Base-by-base conservation (phyloP, 2,888 invertebrate species). In the Tipula lateralis region DNA sequence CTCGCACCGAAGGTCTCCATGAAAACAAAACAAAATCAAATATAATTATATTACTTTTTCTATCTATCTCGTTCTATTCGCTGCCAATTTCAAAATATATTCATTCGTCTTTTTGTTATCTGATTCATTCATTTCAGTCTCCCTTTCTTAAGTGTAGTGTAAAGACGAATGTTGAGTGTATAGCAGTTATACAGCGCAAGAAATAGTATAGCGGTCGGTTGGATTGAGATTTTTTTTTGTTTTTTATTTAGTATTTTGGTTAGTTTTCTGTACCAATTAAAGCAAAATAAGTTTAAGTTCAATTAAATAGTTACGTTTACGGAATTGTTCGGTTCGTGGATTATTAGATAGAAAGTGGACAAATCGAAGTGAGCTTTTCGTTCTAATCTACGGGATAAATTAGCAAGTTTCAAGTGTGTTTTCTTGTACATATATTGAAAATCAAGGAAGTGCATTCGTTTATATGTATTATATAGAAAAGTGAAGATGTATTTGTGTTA, bases 401-500 rank as follows among this genome's bases (percentile, higher is more conserved):
- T 9, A 66, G 9, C 9, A 2, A 66, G 66, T 66, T 66, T 66
- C 66, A 66, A 66, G 66, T 66, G 66, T 66, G n/a, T 66, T 24
- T 66, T 66, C 24, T 66, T 66, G 66, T 66, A 24, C 9, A 66
- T 50, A 16, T 50, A 16, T 44, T 24, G 32, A 82, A n/a, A n/a
- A 82, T 82, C 82, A 82, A 82, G 82, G 82, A 82, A 82, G 82
- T 82, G 82, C 82, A 82, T 82, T 82, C 32, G 16, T 82, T 82
- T 82, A 24, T 24, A 24, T 66, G 66, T 66, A 24, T n/a, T n/a
- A n/a, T 66, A 24, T 24, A 66, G 1, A 66, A 24, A 66, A 66
- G 66, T 66, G 66, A 66, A 66, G 19, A 66, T 66, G 24, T 66
- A 24, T 66, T 24, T 66, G 66, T 66, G 66, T 66, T 66, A 66